These are phyloP conservation scores for Dascillus cervinus DNA, from an alignment of 2,888 invertebrate species.

Conservation along the genomic window DNA sequence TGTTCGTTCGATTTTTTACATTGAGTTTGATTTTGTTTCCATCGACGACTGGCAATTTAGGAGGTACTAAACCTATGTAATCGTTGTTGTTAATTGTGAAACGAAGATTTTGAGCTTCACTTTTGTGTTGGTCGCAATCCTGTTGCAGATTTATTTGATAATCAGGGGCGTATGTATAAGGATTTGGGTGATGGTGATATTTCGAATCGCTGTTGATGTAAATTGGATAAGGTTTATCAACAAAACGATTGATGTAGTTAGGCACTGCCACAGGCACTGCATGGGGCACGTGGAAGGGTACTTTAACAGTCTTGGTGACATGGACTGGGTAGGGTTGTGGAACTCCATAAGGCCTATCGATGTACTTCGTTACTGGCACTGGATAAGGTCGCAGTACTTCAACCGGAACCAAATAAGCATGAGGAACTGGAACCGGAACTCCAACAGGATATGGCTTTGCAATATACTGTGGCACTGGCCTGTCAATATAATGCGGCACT, in stretches of 20 bases:
- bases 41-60: constrained; percentile 10
- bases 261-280: constrained; percentile 24
- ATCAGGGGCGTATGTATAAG: constrained; percentile 15
- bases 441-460: constrained; percentile 39
- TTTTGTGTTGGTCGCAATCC: constrained; percentile 5
- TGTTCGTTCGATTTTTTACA: constrained; percentile 22
- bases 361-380: constrained; percentile 43
- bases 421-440: constrained; percentile 40
- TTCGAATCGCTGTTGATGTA: constrained; percentile 3
- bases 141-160: constrained; percentile 11
- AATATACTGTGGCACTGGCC: constrained; percentile 38
- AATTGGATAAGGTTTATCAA: constrained; percentile 18
- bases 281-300: constrained; percentile 22
- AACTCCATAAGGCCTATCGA: constrained; percentile 31
- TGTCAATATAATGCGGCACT: constrained; percentile 33
- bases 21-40: constrained; percentile 7
- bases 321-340: constrained; percentile 28
- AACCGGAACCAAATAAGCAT: constrained; percentile 21
- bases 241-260: constrained; percentile 13
- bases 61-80: constrained; percentile 16
- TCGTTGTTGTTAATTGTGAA: constrained; percentile 12
- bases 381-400: constrained; percentile 27
- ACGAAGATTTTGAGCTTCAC: constrained; percentile 5
- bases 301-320: constrained; percentile 25
- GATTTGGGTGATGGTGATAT: constrained; percentile 3